phyloP scores from a whole-genome alignment of 37 sponge, comb jelly and placozoan genomes.

The Theonella swinhoei region DNA sequence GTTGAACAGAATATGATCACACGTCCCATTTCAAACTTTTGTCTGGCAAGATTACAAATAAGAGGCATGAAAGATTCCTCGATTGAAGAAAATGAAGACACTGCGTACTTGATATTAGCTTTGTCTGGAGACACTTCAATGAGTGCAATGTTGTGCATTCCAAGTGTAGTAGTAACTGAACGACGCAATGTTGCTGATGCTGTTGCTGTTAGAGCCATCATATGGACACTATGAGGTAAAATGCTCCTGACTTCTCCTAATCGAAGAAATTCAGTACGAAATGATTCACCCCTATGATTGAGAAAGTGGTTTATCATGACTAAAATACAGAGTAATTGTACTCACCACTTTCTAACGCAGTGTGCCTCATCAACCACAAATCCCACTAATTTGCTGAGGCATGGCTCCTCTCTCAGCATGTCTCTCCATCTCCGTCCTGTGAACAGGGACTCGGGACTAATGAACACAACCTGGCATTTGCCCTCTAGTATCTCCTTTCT shows the following conservation, averaged over 20 bases:
- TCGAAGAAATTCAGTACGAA: conserved; percentile 9
- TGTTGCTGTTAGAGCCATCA: conserved; percentile 55
- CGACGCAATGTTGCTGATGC: neutral
- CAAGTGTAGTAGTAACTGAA: conserved; percentile 2
- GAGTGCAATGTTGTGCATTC: neutral
- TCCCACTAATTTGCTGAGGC: too few species aligned
- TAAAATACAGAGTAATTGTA: too few species aligned
- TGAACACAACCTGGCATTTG: too few species aligned
- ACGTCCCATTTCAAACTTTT: conserved; percentile 4
- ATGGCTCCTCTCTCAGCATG: too few species aligned
- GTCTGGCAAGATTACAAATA: neutral
- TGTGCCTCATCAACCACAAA: too few species aligned
- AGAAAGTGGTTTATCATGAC: too few species aligned
- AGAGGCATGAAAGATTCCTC: conserved; percentile 13
- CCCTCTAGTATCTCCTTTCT: too few species aligned
- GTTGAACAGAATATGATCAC: conserved; percentile 31
- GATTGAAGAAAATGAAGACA: conserved; percentile 4
- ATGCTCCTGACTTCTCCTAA: conserved; percentile 47
- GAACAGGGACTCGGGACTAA: too few species aligned
- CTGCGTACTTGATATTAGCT: conserved; percentile 28
- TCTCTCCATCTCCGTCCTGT: too few species aligned
- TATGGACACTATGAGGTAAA: conserved; percentile 12
- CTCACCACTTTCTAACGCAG: too few species aligned
- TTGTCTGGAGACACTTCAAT: conserved; percentile 8
- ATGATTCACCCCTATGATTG: conserved; percentile 21